Base-by-base conservation (phyloP, 2,888 invertebrate species). In the Drosophila ezoana region DNA sequence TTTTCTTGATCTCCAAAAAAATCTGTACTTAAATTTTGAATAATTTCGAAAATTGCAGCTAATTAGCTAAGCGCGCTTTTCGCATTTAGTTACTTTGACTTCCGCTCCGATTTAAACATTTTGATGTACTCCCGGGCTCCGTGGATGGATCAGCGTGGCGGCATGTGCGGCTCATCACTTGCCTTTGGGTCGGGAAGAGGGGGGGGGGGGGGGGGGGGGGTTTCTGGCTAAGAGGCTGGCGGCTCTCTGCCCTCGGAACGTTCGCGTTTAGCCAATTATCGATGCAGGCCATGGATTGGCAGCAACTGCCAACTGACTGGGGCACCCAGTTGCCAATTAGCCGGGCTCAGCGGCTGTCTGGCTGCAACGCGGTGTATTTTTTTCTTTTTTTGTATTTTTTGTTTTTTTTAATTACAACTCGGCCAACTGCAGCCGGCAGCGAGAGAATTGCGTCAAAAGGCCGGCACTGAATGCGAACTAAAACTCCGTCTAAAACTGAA, bases 281-380 rank as follows among this genome's bases (percentile, higher is more conserved):
- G 76, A 72, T 76, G 76, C 72, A 62, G 76, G 49, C 75, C 61
- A 40, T 60, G 65, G 53, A 73, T 74, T 74, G 73, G 69, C 69
- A 73, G 59, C 53, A 62, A 60, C 58, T 53, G 71, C 45, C 58
- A 49, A 28, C 59, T 13, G 75, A 60, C 48, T 58, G 41, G 67
- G 71, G 68, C 72, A 58, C 74, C 72, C 83, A 86, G 83, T 86
- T 83, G 87, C 81, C 81, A 82, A 82, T 82, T 82, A 82, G 81
- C 72, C 72, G 49, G 54, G 56, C 73, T 59, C 44, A 74, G 59
- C 41, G 41, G 53, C 53, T 48, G 40, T 28, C 44, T 44, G 35
- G 18, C 33, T 44, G 23, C 28, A 28, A 28, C 11, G n/a, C 41
- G 20, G 16, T 20, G 16, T 35, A 45, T 51, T 33, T 28, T 3